Evolutionary conservation across 2,797 vertebrate species (phyloP).

Genomic region (Trematomus bernacchii): DNA sequence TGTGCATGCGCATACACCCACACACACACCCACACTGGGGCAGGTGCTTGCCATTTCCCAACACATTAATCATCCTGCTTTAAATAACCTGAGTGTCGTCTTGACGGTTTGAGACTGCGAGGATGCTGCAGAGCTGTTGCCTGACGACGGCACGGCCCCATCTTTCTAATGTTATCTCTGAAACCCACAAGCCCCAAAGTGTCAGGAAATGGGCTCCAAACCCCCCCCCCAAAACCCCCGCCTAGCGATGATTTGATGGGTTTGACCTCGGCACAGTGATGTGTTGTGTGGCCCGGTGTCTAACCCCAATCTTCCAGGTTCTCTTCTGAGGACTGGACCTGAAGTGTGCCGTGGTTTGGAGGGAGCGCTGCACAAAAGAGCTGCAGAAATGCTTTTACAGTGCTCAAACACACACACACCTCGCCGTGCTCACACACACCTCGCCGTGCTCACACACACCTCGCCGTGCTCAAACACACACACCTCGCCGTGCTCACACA

Average conservation of each 20-base stretch:
- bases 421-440: too few species aligned
- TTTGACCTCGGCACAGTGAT: constrained; percentile 67
- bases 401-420: not conserved
- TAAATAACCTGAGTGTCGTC: constrained; percentile 87
- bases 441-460: too few species aligned
- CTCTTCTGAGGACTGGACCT: constrained; percentile 34
- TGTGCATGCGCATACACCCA: constrained; percentile 55
- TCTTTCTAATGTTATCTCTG: constrained; percentile 82
- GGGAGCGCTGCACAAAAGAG: constrained; percentile 44
- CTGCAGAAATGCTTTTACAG: constrained; percentile 17
- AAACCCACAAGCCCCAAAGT: constrained; percentile 78
- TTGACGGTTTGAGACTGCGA: constrained; percentile 79
- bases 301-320: constrained; percentile 68
- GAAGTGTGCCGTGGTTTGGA: constrained; percentile 16
- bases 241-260: constrained; percentile 64
- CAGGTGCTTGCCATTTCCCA: constrained; percentile 84
- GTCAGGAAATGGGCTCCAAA: constrained; percentile 67
- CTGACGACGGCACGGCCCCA: constrained; percentile 76
- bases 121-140: constrained; percentile 77
- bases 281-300: constrained; percentile 45
- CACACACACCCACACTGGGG: constrained; percentile 47
- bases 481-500: too few species aligned
- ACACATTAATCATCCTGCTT: constrained; percentile 87
- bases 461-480: too few species aligned
- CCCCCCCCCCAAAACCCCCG: constrained; percentile 18